Evolutionary conservation across 2,113 vertebrate genomes (phyloP).

Genomic region (Desmodus rotundus): DNA sequence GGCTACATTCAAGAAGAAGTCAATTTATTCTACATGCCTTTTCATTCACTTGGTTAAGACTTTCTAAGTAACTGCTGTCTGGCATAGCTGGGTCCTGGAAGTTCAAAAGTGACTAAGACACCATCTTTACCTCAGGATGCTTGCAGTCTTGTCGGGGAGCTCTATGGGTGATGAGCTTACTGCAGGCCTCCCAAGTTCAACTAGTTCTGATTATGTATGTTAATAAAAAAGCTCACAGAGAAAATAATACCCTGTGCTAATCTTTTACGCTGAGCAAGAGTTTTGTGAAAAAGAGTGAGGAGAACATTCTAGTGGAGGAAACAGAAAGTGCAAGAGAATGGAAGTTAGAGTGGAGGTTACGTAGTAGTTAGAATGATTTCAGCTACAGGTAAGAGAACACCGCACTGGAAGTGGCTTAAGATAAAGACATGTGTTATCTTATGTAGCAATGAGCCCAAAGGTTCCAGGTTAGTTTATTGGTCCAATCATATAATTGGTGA

Average conservation of each 20-base stretch:
- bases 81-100: neutral
- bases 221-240: neutral
- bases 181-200: neutral
- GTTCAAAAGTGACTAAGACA: neutral
- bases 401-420: neutral
- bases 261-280: neutral
- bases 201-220: neutral
- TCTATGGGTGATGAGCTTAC: neutral
- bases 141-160: neutral
- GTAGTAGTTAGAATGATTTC: neutral
- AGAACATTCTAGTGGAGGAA: neutral
- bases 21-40: neutral
- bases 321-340: neutral
- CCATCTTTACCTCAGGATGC: neutral
- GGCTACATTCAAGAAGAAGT: neutral
- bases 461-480: neutral
- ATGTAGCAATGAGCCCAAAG: neutral
- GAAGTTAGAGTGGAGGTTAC: neutral
- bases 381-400: neutral
- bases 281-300: neutral
- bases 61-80: neutral
- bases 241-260: neutral
- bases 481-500: neutral
- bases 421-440: neutral
- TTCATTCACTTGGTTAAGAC: neutral